Conservation (phyloP, 1,140 invertebrate genomes). For the Micrasema longulum region DNA sequence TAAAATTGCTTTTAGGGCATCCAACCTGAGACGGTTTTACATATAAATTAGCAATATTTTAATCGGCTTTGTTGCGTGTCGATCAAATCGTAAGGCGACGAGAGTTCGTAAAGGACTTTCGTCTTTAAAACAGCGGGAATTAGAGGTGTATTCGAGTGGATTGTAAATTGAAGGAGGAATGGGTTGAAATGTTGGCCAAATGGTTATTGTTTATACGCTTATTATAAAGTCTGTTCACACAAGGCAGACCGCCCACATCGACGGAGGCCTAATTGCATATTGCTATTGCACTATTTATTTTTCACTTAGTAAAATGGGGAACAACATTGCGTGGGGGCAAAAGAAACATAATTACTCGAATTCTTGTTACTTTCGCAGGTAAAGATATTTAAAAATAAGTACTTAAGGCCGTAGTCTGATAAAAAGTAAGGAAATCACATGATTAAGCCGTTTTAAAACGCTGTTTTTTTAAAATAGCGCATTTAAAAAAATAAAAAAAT, state of each 20-base stretch:
- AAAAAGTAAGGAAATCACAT: neutral
- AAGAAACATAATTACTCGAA: neutral
- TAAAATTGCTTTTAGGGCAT: constrained; percentile 30
- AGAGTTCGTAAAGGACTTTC: neutral
- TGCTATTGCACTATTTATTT: constrained; percentile 35
- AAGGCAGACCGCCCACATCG: constrained; percentile 19
- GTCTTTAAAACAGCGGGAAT: neutral
- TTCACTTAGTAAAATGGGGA: neutral
- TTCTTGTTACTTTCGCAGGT: too few species aligned
- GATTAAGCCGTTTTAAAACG: constrained; percentile 4
- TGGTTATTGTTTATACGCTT: constrained; percentile 27
- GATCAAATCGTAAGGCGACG: neutral
- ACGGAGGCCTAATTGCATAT: constrained; percentile 28
- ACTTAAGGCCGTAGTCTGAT: too few species aligned
- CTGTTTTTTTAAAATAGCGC: too few species aligned
- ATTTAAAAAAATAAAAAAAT: neutral
- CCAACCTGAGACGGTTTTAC: constrained; percentile 23
- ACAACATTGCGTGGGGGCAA: neutral
- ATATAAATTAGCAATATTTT: constrained; percentile 41
- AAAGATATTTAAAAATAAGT: neutral
- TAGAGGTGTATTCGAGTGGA: neutral
- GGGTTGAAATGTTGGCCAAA: constrained; percentile 17
- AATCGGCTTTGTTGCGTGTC: constrained; percentile 10
- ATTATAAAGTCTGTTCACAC: constrained; percentile 27
- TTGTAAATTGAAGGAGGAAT: neutral